Conservation (phyloP, 2,888 invertebrate species). For the Lepidochrysops patricia region DNA sequence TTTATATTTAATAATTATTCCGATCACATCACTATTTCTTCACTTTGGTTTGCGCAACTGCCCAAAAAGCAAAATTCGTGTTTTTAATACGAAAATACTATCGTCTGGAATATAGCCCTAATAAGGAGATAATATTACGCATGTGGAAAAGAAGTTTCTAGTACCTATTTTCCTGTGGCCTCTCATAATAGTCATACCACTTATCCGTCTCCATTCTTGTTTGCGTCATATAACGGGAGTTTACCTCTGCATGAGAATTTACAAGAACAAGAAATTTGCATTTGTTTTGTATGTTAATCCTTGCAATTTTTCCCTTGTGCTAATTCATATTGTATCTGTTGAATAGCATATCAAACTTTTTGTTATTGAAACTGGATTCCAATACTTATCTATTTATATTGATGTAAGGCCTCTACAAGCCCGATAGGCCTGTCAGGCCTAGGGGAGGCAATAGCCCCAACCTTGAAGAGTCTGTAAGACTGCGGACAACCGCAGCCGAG, state of each 20-base stretch:
- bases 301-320: not conserved
- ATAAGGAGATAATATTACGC: too few species aligned
- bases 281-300: not conserved
- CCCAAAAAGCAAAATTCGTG: too few species aligned
- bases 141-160: too few species aligned
- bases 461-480: too few species aligned
- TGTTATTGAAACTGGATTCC: not conserved
- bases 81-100: too few species aligned
- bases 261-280: not conserved
- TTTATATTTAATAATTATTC: too few species aligned
- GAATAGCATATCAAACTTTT: not conserved
- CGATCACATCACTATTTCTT: too few species aligned
- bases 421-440: too few species aligned
- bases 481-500: too few species aligned
- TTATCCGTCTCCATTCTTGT: conserved; percentile 5
- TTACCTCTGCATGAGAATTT: not conserved
- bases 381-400: not conserved
- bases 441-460: too few species aligned
- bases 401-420: not conserved
- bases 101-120: too few species aligned
- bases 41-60: too few species aligned
- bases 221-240: conserved; percentile 4
- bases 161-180: not conserved
- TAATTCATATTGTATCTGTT: not conserved
- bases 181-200: not conserved